Percentiles rank a stretch among this genome's conserved stretches.
Evolutionary conservation across 92 coral and sea anemone species (phyloP).

Genomic region (Isaurus tuberculatus): DNA sequence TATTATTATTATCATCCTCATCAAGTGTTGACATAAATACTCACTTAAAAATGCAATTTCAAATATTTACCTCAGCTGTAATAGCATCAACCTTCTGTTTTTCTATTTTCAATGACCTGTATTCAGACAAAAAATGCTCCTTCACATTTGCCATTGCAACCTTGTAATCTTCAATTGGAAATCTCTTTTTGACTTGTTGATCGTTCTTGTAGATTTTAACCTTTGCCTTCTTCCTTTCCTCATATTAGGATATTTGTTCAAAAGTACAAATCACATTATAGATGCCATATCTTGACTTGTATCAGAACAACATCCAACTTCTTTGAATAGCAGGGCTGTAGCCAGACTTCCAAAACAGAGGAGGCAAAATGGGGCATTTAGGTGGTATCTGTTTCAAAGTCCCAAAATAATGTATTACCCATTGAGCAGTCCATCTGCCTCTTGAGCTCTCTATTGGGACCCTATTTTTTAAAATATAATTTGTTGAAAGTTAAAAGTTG

Average conservation of each 20-base stretch:
- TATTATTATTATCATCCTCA: not conserved
- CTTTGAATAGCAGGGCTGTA: constrained; percentile 24
- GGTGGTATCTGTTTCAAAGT: too few species aligned
- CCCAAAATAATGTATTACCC: too few species aligned
- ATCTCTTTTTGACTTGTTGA: constrained; percentile 38
- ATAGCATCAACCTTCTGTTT: constrained; percentile 40
- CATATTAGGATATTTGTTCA: constrained; percentile 12
- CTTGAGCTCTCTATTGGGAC: too few species aligned
- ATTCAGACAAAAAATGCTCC: constrained; percentile 25
- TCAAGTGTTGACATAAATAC: constrained; percentile 7
- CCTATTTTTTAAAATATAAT: too few species aligned
- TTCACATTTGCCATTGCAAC: constrained; percentile 31
- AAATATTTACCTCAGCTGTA: constrained; percentile 31
- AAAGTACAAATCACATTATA: not conserved
- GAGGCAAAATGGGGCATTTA: too few species aligned
- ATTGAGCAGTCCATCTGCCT: too few species aligned
- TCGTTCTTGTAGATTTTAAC: constrained; percentile 47
- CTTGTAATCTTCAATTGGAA: constrained; percentile 39
- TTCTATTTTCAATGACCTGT: constrained; percentile 45
- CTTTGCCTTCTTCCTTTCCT: constrained; percentile 19
- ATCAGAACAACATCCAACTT: not conserved
- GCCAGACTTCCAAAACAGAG: too few species aligned
- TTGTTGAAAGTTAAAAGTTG: too few species aligned
- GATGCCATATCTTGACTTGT: constrained; percentile 26
- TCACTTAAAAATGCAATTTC: constrained; percentile 7